Conservation (phyloP, 37 sponge, comb jelly and placozoan genomes). For the Chondrosia reniformis region DNA sequence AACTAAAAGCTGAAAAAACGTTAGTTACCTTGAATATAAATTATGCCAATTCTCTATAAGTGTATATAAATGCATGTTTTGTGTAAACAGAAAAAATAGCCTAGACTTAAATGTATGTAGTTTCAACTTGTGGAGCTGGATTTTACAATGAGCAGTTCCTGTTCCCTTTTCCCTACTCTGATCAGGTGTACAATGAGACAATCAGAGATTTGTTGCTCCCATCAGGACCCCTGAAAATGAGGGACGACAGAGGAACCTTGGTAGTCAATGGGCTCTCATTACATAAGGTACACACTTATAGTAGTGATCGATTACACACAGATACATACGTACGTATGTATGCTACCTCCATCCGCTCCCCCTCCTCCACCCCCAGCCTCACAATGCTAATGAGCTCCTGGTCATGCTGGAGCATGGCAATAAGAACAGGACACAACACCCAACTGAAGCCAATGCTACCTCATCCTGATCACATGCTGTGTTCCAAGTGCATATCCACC, state of each 20-base stretch:
- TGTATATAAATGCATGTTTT: no score
- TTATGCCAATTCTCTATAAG: no score
- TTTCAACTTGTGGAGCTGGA: no score
- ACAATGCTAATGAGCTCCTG: conserved; percentile 83
- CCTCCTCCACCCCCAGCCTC: conserved; percentile 61
- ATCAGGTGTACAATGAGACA: conserved; percentile 95
- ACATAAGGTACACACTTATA: background rate
- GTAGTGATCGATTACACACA: no score
- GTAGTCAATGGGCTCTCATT: conserved; percentile 34
- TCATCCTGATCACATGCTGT: conserved; percentile 97
- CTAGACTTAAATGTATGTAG: no score
- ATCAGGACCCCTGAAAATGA: conserved; percentile 61
- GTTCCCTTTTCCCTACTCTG: no score
- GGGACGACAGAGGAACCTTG: conserved; percentile 61
- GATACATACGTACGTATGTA: no score
- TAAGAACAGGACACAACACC: conserved; percentile 90
- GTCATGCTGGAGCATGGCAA: conserved; percentile 84
- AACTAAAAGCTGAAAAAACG: no score
- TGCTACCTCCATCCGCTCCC: no score
- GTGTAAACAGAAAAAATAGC: no score
- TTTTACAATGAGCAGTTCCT: no score
- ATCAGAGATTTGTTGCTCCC: conserved; percentile 82
- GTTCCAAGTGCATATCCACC: conserved; percentile 86
- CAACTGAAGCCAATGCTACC: conserved; percentile 93
- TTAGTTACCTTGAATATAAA: no score